phyloP scores from a whole-genome alignment of 2,888 invertebrate genomes.

The Xanthostigma xanthostigma region DNA sequence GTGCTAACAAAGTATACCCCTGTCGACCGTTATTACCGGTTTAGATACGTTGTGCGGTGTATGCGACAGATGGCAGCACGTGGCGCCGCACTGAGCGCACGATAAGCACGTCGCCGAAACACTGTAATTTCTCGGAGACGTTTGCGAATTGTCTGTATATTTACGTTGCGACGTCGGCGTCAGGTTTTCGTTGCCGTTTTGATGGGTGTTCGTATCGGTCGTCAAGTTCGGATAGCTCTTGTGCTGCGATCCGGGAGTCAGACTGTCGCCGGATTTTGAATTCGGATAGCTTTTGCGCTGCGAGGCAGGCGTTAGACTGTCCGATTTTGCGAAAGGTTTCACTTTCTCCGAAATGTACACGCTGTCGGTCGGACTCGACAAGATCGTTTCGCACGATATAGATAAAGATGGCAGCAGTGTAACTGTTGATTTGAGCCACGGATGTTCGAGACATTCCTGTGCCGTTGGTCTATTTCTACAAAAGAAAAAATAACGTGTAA shows the following conservation, averaged over 20 bases:
- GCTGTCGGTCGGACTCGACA: background rate
- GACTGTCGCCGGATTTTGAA: conserved; percentile 8
- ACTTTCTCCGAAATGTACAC: conserved; percentile 1
- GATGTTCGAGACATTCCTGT: conserved; percentile 76
- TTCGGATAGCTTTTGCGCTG: conserved; percentile 7
- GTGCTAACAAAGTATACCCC: conserved; percentile 33
- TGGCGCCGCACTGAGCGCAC: conserved; percentile 31
- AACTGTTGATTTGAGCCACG: conserved; percentile 48
- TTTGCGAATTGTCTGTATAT: conserved; percentile 1
- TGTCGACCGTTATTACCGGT: conserved; percentile 29
- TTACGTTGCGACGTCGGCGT: conserved; percentile 15
- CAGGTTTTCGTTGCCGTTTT: conserved; percentile 6
- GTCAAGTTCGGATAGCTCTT: conserved; percentile 2
- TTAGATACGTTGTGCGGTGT: conserved; percentile 27
- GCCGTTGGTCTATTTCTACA: conserved; percentile 78
- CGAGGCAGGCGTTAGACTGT: conserved; percentile 5
- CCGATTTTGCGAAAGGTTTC: conserved; percentile 1
- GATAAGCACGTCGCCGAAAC: conserved; percentile 24
- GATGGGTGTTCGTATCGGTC: background rate
- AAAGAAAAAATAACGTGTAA: conserved; percentile 16
- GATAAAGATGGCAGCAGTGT: conserved; percentile 9
- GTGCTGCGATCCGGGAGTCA: conserved; percentile 7
- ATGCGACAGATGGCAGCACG: conserved; percentile 25
- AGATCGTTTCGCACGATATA: background rate
- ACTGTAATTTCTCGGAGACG: conserved; percentile 23